Percentiles rank a stretch among this genome's conserved stretches.
These are phyloP conservation scores for Calephelis perditalis DNA, from an alignment of 2,888 invertebrate genomes.

Conservation along the genomic window DNA sequence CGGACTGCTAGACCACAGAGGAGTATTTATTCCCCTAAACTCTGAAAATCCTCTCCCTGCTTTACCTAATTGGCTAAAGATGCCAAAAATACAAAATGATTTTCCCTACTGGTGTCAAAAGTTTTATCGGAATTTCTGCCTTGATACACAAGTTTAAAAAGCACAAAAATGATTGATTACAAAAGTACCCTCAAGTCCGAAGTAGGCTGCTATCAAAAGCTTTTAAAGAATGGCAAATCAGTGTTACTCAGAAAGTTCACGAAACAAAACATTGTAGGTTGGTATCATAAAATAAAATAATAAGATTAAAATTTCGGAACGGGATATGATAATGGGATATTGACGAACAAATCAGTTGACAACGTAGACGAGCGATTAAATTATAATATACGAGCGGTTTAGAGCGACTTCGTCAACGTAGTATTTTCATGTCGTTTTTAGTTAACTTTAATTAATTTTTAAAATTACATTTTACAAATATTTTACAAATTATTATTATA, in stretches of 20 bases:
- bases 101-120: not conserved
- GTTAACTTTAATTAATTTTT: too few species aligned
- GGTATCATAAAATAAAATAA: not conserved
- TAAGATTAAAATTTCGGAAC: constrained; percentile 4
- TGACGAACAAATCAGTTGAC: not conserved
- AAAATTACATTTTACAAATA: too few species aligned
- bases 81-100: too few species aligned
- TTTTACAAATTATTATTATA: too few species aligned
- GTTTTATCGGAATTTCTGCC: constrained; percentile 2
- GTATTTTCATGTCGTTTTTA: too few species aligned
- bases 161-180: constrained; percentile 7
- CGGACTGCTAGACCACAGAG: too few species aligned
- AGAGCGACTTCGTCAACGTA: too few species aligned
- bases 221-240: constrained; percentile 2
- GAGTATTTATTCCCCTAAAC: too few species aligned
- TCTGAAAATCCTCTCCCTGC: too few species aligned
- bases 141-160: constrained; percentile 3
- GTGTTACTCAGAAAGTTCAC: not conserved
- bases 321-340: not conserved
- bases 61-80: too few species aligned
- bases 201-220: not conserved
- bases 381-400: too few species aligned
- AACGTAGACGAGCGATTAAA: not conserved
- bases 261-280: not conserved
- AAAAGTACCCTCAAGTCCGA: not conserved